Base-by-base conservation (phyloP, 2,888 invertebrate species). In the Crossocerus cetratus region DNA sequence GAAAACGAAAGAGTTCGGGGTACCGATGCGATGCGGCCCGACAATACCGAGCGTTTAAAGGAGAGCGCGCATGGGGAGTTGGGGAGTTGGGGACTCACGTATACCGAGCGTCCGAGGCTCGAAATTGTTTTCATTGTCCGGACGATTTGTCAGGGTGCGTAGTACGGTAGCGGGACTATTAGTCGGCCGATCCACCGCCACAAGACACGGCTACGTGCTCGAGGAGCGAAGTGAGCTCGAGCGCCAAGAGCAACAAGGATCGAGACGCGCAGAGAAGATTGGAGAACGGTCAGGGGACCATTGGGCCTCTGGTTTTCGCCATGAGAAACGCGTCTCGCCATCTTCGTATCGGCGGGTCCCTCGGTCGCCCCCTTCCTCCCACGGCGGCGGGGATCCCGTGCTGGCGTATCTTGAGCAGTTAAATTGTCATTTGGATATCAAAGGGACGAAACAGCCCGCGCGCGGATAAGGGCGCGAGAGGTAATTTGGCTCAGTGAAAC, bases 351-450 rank as follows among this genome's bases (percentile, higher is more conserved):
- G 1, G 4, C 49, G 14, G 3, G 2, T 16, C 49, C 16, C 49
- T 49, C 49, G 2, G 4, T 13, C 13, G 4, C 13, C 49, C 49
- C 16, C 5, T 49, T 49, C 16, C 49, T 49, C 13, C 49, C 21
- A 21, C 16, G 56, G 22, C 44, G 20, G 32, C 22, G 22, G 49
- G 45, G 59, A 60, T 18, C 23, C n/a, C 22, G 42, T 64, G 58
- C 42, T 53, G 60, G 55, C 49, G 68, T 78, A 76, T 83, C 81
- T 80, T 67, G 83, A 78, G 87, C 89, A 89, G 90, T 90, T 90
- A 90, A 90, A 90, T 90, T 90, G 90, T 90, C 90, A 90, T 90
- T 90, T 90, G 87, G 90, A 88, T 90, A 89, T 90, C 90, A 90
- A 90, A 90, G 90, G 89, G 88, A 88, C 84, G 86, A 81, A 84